Evolutionary conservation across 2,113 vertebrate species (phyloP).

Genomic region (Callithrix jacchus): DNA sequence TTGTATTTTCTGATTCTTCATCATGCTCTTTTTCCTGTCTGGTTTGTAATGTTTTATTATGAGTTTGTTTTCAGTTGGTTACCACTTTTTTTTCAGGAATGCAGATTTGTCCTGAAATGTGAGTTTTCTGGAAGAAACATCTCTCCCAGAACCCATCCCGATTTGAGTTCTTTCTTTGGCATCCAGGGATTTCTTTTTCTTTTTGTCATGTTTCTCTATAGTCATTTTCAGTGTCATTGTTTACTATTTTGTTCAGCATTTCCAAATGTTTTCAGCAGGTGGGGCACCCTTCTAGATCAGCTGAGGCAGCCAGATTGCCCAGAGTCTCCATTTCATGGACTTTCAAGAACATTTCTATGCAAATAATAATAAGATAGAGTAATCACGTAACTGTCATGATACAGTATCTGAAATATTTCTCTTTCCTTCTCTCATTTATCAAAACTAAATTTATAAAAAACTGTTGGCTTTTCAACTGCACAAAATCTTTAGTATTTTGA

Average conservation of each 20-base stretch:
- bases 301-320: background rate
- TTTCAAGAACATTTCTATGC: background rate
- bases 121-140: background rate
- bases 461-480: background rate
- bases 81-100: background rate
- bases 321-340: background rate
- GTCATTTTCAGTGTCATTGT: background rate
- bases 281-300: accelerated
- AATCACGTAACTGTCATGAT: background rate
- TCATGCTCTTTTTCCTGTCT: background rate
- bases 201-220: background rate
- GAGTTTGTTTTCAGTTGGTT: background rate
- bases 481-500: background rate
- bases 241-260: background rate
- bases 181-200: background rate
- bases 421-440: background rate
- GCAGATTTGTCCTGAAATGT: background rate
- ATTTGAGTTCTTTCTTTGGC: background rate
- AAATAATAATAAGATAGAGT: background rate
- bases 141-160: background rate
- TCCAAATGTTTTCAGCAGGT: background rate
- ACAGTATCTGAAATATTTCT: background rate
- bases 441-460: background rate
- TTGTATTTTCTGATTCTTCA: background rate
- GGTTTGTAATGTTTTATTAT: background rate